Percentiles rank a stretch among this genome's conserved stretches.
These are phyloP conservation scores for Drosophila meridionalis DNA, from an alignment of 2,888 invertebrate species.

Conservation along the genomic window DNA sequence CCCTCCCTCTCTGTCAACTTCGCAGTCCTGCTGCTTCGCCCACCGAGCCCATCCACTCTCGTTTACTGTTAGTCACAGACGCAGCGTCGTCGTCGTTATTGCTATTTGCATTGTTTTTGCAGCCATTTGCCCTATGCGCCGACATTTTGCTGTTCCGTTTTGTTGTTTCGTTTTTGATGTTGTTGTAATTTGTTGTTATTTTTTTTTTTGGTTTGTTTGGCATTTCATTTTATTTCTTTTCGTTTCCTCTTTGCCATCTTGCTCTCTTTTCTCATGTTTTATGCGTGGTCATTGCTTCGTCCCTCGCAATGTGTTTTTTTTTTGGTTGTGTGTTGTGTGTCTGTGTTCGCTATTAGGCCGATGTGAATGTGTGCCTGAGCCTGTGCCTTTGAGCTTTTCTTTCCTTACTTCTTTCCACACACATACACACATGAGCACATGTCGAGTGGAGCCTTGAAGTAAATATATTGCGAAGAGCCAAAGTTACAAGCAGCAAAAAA, in stretches of 20 bases:
- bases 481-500: slow-evolving; percentile 51
- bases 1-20: background rate
- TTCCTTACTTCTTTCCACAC: slow-evolving; percentile 9
- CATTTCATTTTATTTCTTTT: slow-evolving; percentile 68
- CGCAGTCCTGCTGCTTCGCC: background rate
- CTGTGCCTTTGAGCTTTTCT: slow-evolving; percentile 34
- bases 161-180: slow-evolving; percentile 15
- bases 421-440: slow-evolving; percentile 5
- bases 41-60: slow-evolving; percentile 21
- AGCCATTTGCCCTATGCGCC: slow-evolving; percentile 48
- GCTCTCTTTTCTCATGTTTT: slow-evolving; percentile 39
- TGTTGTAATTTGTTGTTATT: slow-evolving; percentile 24
- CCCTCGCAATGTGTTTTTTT: slow-evolving; percentile 22
- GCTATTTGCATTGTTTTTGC: slow-evolving; percentile 69
- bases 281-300: slow-evolving; percentile 53
- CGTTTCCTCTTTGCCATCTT: slow-evolving; percentile 47
- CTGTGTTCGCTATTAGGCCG: slow-evolving; percentile 49
- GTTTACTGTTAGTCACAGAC: slow-evolving; percentile 71
- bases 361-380: slow-evolving; percentile 34
- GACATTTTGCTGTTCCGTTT: slow-evolving; percentile 40
- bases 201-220: slow-evolving; percentile 59
- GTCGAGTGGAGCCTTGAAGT: slow-evolving; percentile 62
- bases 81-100: slow-evolving; percentile 68
- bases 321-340: slow-evolving; percentile 22
- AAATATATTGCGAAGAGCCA: slow-evolving; percentile 66